Evolutionary conservation across 2,797 vertebrate genomes (phyloP), one percentile per base, ranked within the genome.

Genomic region (Schizothorax lantsangensis): DNA sequence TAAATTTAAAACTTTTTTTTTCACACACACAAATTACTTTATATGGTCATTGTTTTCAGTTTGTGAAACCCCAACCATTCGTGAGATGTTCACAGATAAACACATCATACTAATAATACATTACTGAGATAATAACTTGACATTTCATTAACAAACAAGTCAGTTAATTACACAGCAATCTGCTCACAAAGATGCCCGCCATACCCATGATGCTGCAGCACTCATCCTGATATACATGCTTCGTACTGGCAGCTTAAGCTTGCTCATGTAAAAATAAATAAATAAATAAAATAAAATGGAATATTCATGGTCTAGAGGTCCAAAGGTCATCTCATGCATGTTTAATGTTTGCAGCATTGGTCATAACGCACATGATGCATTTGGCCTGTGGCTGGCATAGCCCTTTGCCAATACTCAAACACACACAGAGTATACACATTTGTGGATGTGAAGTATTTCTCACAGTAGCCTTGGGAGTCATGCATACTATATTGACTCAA

Each of bases 391-490:
- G 73, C 30, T 74, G 9, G 26, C 36, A 43, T 71, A 64, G 15
- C 10, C 47, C 23, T 80, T 66, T 54, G 73, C 15, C 26, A 69
- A 26, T 33, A 43, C 30, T 57, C n/a, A 43, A 43, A 45, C 62
- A 81, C 9, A 45, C 38, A 81, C 40, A 72, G 4, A 71, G 9
- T 6, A 84, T 30, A 84, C 71, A 81, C 30, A 69, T 38, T 62
- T 43, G 77, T 49, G 10, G 11, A 43, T 14, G 30, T 68, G 30
- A 52, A 49, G 30, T n/a, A 38, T 81, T 81, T 68, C 45, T 81
- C 9, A 36, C 0, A 2, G 21, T 81, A 38, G 45, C 30, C 45
- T 81, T 52, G 45, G 12, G 21, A 69, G 64, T 69, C 64, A 19
- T 7, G 12, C 49, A 68, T 10, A 57, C 21, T 59, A 72, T 57